A percentile compares a stretch with the other conserved stretches of the same genome.
Conservation (phyloP, 37 sponge, comb jelly and placozoan genomes). For the Cliona cf. orientalis region DNA sequence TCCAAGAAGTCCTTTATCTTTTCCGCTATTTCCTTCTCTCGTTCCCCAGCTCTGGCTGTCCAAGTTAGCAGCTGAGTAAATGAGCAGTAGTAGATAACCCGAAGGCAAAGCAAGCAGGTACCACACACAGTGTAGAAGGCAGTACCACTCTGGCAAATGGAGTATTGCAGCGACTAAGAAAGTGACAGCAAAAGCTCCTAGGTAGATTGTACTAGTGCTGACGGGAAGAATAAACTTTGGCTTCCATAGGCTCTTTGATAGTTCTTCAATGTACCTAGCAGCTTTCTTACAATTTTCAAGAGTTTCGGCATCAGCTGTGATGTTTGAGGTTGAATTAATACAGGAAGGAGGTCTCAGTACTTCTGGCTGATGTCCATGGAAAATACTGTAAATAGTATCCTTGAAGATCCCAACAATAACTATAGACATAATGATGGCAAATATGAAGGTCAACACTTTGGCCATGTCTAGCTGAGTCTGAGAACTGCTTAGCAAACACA, state of each 20-base stretch:
- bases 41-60: constrained; percentile 90
- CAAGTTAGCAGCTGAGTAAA: constrained; percentile 90
- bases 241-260: too few relatives aligned
- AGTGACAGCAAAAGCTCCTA: constrained; percentile 42
- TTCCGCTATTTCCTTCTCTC: constrained; percentile 51
- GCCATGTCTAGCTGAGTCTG: constrained; percentile 66
- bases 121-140: constrained; percentile 80
- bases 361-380: not conserved
- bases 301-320: not conserved
- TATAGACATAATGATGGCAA: constrained; percentile 72
- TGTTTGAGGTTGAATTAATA: not conserved
- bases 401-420: constrained; percentile 66
- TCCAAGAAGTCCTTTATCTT: constrained; percentile 13
- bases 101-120: constrained; percentile 86
- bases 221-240: constrained; percentile 28
- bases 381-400: constrained; percentile 15
- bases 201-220: constrained; percentile 44
- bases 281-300: not conserved
- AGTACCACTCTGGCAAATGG: constrained; percentile 56
- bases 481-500: constrained; percentile 52
- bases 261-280: not conserved
- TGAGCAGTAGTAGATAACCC: constrained; percentile 87
- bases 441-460: constrained; percentile 68
- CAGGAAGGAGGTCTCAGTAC: not conserved
- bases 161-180: constrained; percentile 70